These are phyloP conservation scores for Tarsius wallacei DNA, from an alignment of 2,797 vertebrate species.

Conservation along the genomic window DNA sequence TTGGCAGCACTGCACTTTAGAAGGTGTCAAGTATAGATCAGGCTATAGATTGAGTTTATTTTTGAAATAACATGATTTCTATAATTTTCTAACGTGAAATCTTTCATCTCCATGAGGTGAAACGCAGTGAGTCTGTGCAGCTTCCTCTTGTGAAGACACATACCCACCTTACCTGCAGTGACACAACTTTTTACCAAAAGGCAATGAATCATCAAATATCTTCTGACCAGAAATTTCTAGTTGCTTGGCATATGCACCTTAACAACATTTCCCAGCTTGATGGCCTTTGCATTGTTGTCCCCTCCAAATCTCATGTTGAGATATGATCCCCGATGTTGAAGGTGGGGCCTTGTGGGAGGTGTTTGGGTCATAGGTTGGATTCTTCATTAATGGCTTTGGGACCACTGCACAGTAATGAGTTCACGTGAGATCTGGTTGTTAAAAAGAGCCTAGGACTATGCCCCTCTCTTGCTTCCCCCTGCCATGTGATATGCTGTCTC, in stretches of 20 bases:
- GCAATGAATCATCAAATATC: not conserved
- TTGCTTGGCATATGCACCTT: not conserved
- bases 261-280: not conserved
- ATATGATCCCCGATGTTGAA: no score
- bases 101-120: constrained; percentile 18
- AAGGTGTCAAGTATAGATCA: constrained; percentile 57
- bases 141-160: not conserved
- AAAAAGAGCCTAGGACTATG: no score
- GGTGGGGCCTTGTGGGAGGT: no score
- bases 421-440: no score
- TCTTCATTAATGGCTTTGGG: no score
- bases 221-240: not conserved
- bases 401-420: no score
- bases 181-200: not conserved
- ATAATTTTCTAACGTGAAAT: constrained; percentile 43
- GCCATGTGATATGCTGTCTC: no score
- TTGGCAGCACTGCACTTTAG: not conserved
- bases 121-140: not conserved
- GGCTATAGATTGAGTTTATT: constrained; percentile 21
- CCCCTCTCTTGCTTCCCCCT: no score
- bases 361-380: no score
- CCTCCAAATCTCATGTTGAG: no score
- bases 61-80: constrained; percentile 65
- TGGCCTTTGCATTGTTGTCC: no score
- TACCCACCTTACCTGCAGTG: not conserved